Base-by-base conservation (phyloP, 2,113 vertebrate genomes). In the Psittacus erithacus region DNA sequence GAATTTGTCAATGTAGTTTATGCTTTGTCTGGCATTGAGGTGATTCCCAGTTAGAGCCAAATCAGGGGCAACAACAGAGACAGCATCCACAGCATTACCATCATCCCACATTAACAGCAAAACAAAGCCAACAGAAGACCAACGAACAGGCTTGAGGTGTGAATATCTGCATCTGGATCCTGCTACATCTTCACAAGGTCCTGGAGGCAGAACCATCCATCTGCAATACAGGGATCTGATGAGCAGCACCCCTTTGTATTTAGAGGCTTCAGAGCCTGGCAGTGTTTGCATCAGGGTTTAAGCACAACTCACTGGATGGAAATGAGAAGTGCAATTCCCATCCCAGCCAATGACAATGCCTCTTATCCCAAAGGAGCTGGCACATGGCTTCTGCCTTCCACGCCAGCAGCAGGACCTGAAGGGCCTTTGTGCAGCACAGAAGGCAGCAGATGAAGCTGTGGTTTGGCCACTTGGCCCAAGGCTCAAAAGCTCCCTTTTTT, bases 161-260 rank as follows among this genome's bases (percentile, higher is more conserved):
- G 3, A 43, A 80, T 87, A 41, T 15, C 60, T 46, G 49, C 52
- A 13, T 13, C n/a, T 25, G 59, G 47, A 28, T 44, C 57, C 59
- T 24, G 1, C 20, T 7, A 7, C 41, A 31, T 18, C 47, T 16
- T 5, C 29, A 18, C 25, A 7, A 47, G 31, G 62, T n/a, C 27
- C 16, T 46, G 71, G 71, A 47, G 71, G 27, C 15, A 28, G 55
- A 79, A 63, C 10, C 38, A 50, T 13, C 13, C 1, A 1, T 7
- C 19, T 17, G n/a, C 8, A 44, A 9, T 1, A 31, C 0, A 5
- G 44, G 33, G 10, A 59, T 17, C 5, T 1, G 11, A 4, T 11
- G 70, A 22, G 47, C 2, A 29, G 46, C 52, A 23, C 24, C n/a
- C 5, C 28, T 4, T 49, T 43, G 41, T 16, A 13, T 17, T 39